Conservation (phyloP, 2,797 vertebrate species). For the Emydoidea blandingii region DNA sequence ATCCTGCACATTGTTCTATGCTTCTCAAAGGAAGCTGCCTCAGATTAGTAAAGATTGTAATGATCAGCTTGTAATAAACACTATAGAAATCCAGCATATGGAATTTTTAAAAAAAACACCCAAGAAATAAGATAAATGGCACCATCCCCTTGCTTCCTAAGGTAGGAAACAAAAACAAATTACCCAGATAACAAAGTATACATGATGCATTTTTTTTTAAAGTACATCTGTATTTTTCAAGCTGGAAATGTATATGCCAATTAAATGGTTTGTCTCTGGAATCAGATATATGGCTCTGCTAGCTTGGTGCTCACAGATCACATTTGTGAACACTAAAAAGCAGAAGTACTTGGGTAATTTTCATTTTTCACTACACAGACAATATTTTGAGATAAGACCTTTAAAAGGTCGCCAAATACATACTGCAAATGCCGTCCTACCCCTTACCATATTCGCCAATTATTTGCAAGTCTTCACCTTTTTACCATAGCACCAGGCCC, state of each 20-base stretch:
- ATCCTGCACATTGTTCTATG: neutral
- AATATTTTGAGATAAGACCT: neutral
- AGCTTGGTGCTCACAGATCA: neutral
- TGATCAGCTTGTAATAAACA: constrained; percentile 15
- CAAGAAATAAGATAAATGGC: constrained; percentile 58
- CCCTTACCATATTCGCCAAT: too few species aligned
- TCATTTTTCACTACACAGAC: constrained; percentile 12
- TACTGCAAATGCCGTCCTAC: neutral
- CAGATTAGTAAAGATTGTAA: constrained; percentile 51
- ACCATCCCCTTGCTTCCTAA: neutral
- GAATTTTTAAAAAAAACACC: neutral
- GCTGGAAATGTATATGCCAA: constrained; percentile 58
- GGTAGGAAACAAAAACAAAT: constrained; percentile 55
- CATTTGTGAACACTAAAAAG: constrained; percentile 25
- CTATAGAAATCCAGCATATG: neutral
- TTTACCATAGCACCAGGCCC: neutral
- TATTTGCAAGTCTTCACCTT: neutral
- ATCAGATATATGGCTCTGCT: constrained; percentile 54
- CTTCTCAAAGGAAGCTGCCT: constrained; percentile 49
- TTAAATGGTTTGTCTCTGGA: constrained; percentile 67
- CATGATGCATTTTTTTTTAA: neutral
- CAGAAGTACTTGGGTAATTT: neutral
- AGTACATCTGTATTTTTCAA: constrained; percentile 33
- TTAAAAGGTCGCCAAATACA: neutral
- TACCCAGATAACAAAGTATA: constrained; percentile 38